Percentiles rank a stretch among this genome's conserved stretches.
Evolutionary conservation across 2,888 invertebrate species (phyloP).

Genomic region (Carabus problematicus): DNA sequence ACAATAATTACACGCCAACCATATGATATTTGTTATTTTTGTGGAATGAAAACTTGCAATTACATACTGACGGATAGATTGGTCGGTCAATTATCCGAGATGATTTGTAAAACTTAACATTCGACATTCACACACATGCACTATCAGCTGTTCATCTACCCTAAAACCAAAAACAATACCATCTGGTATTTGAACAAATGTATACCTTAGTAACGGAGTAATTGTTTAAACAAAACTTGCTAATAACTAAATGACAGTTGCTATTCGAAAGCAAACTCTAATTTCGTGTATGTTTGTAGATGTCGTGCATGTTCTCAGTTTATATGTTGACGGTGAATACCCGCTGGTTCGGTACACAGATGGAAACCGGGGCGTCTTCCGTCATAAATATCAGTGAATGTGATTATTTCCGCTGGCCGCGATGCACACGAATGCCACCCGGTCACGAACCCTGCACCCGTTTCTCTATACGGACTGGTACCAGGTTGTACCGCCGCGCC

Average conservation of each 20-base stretch:
- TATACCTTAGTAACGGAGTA: too few species aligned
- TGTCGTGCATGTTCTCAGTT: too few species aligned
- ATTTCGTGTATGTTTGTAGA: too few species aligned
- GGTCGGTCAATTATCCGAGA: slow-evolving; percentile 38
- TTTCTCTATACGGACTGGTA: not conserved
- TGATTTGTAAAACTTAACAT: slow-evolving; percentile 37
- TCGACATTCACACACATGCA: too few species aligned
- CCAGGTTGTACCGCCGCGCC: slow-evolving; percentile 16
- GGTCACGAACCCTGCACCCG: slow-evolving; percentile 19
- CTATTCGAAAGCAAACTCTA: too few species aligned
- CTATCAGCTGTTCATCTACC: too few species aligned
- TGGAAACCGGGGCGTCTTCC: slow-evolving; percentile 20
- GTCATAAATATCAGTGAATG: slow-evolving; percentile 35
- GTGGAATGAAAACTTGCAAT: slow-evolving; percentile 48
- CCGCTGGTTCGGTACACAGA: not conserved
- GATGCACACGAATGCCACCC: slow-evolving; percentile 21
- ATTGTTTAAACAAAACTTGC: too few species aligned
- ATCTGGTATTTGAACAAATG: too few species aligned
- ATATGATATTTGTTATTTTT: slow-evolving; percentile 49
- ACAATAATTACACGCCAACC: slow-evolving; percentile 47
- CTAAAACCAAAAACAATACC: too few species aligned
- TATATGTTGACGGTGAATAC: not conserved
- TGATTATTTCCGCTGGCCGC: slow-evolving; percentile 26
- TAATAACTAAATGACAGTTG: too few species aligned
- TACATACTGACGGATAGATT: slow-evolving; percentile 46